Conservation (phyloP, 1,140 invertebrate genomes). For the Rhagoletis zephyria region DNA sequence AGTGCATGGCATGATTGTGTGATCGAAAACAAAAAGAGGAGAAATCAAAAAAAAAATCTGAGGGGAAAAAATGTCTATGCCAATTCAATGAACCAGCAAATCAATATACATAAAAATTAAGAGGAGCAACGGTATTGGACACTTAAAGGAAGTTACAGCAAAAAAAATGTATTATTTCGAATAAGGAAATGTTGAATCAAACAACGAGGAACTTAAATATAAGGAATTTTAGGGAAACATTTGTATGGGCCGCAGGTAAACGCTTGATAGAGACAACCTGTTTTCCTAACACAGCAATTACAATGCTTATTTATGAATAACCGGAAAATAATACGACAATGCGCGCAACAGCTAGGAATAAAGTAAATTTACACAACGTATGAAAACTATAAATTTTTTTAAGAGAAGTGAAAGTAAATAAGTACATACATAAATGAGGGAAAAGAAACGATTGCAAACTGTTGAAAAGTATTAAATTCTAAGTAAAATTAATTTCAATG, state of each 20-base stretch:
- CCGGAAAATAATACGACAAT: background rate
- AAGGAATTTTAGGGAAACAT: background rate
- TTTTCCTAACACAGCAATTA: background rate
- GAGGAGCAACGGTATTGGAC: background rate
- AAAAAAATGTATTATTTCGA: background rate
- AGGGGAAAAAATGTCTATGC: background rate
- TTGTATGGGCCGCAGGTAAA: background rate
- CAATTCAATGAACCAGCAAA: constrained; percentile 24
- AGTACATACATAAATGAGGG: no score
- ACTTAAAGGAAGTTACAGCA: constrained; percentile 19
- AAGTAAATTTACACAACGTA: background rate
- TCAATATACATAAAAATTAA: constrained; percentile 19
- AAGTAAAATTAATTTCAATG: background rate
- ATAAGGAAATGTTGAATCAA: background rate
- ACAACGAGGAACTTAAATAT: no score
- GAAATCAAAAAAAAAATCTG: background rate
- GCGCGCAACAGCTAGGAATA: background rate
- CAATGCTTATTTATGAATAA: background rate
- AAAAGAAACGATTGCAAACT: no score
- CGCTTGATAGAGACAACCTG: constrained; percentile 9
- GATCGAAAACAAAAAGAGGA: background rate
- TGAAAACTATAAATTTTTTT: background rate
- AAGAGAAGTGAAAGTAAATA: no score
- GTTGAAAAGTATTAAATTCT: no score
- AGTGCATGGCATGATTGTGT: constrained; percentile 17